Evolutionary conservation across 2,888 invertebrate genomes (phyloP), one percentile per base, ranked within the genome.

Genomic region (Tetanocera ferruginea): DNA sequence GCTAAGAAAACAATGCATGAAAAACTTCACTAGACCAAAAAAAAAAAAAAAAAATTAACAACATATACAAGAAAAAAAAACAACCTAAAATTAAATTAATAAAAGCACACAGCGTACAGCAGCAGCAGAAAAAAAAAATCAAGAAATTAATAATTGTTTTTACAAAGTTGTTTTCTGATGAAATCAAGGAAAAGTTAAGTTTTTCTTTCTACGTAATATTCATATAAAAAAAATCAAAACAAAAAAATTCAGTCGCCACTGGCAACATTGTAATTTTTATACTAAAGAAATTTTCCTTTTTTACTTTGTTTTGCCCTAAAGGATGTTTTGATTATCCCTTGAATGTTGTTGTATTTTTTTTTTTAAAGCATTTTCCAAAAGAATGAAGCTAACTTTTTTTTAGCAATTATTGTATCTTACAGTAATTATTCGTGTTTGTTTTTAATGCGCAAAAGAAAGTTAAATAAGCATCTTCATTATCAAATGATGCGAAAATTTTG

Each of bases 81-180:
- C n/a, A 49, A 25, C 31, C 5, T 14, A 49, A 25, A 52, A 19
- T 25, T 19, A 51, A 49, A 49, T 43, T 25, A 69, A 51, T 8
- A 49, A 72, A 34, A 23, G 43, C 17, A 55, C 17, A 55, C 9
- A 43, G 43, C 4, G 43, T 11, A 2, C 3, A 55, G n/a, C 9
- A 52, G 52, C 3, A 55, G n/a, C 9, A 52, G 52, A 52, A 28
- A n/a, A 43, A 51, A 62, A 49, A 37, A 72, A 9, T 25, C 17
- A 71, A 55, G 55, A 72, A 43, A 72, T 72, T 72, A 72, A 60
- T 60, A 73, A 73, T 49, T 62, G 43, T 73, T 73, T 73, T 62
- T 19, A 49, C 62, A 73, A 73, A 60, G 28, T 73, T 73, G 25
- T 73, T 17, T 17, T n/a, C 25, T 28, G 23, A 25, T 28, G 19